Evolutionary conservation across 1,140 invertebrate species (phyloP).

Genomic region (Sycobia sp.): DNA sequence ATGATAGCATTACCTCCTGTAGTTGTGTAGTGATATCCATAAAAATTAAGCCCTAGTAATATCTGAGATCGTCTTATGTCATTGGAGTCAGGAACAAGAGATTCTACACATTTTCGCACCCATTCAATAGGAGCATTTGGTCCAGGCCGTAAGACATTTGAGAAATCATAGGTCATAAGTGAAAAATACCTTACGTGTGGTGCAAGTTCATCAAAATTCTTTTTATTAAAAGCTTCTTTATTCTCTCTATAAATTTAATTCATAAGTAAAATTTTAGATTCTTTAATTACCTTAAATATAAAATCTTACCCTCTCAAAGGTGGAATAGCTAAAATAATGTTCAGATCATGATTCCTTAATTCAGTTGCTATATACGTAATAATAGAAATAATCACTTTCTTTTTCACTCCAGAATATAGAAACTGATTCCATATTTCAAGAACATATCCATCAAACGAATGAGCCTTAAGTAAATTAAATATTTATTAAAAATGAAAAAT

Average conservation of each 20-base stretch:
- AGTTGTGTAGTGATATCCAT: conserved; percentile 85
- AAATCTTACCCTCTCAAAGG: conserved; percentile 70
- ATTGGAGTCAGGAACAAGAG: conserved; percentile 69
- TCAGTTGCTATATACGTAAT: conserved; percentile 66
- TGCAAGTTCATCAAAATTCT: conserved; percentile 79
- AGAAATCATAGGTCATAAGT: conserved; percentile 95
- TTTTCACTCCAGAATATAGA: conserved; percentile 67
- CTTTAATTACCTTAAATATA: neutral
- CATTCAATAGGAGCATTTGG: conserved; percentile 88
- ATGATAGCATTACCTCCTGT: conserved; percentile 80
- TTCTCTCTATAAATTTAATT: conserved; percentile 45
- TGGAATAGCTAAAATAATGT: conserved; percentile 83
- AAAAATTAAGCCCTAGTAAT: conserved; percentile 90
- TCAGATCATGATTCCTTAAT: conserved; percentile 65
- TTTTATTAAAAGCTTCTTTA: conserved; percentile 74
- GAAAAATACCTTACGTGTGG: conserved; percentile 83
- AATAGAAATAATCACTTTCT: conserved; percentile 67
- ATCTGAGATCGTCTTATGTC: conserved; percentile 75
- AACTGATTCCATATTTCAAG: conserved; percentile 89
- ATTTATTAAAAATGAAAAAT: conserved; percentile 11
- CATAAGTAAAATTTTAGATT: neutral
- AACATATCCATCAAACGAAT: conserved; percentile 83
- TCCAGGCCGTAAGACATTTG: conserved; percentile 79
- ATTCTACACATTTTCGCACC: conserved; percentile 79
- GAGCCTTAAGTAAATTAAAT: conserved; percentile 52